A percentile compares a stretch with the other conserved stretches of the same genome.
Conservation (phyloP, 1,140 invertebrate species). For the Pseudomyrmex flavicornis region DNA sequence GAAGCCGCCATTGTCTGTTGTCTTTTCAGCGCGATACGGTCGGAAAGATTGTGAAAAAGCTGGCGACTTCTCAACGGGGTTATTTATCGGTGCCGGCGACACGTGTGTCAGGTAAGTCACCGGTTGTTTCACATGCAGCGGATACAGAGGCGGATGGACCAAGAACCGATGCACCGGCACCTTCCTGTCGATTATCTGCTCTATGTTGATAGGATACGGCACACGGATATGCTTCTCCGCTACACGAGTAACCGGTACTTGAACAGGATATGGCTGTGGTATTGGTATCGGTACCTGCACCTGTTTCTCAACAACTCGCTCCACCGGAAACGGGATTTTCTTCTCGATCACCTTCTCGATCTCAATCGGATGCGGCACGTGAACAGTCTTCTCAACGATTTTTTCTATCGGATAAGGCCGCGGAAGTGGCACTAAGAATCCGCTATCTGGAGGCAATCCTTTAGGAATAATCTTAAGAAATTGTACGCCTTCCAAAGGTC, state of each 20-base stretch:
- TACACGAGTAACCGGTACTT: slow-evolving; percentile 70
- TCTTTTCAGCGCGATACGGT: slow-evolving; percentile 77
- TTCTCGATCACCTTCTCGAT: slow-evolving; percentile 85
- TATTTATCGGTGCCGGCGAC: slow-evolving; percentile 81
- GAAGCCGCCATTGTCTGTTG: neutral
- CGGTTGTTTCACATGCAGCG: slow-evolving; percentile 78
- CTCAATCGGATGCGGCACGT: slow-evolving; percentile 82
- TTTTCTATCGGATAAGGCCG: slow-evolving; percentile 64
- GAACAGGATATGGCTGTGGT: slow-evolving; percentile 73
- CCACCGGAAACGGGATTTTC: slow-evolving; percentile 71
- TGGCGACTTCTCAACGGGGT: slow-evolving; percentile 85
- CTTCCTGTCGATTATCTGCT: slow-evolving; percentile 79
- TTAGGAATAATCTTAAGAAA: slow-evolving; percentile 33
- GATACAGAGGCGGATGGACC: slow-evolving; percentile 81
- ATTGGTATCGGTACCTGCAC: slow-evolving; percentile 72
- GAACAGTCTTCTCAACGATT: slow-evolving; percentile 63
- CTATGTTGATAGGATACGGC: slow-evolving; percentile 83
- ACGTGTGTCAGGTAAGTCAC: slow-evolving; percentile 13
- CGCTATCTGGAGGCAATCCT: slow-evolving; percentile 2
- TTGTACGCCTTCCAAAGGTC: slow-evolving; percentile 15
- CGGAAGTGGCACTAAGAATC: slow-evolving; percentile 48
- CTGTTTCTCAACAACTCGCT: slow-evolving; percentile 76
- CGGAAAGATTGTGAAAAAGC: slow-evolving; percentile 78
- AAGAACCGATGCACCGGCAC: slow-evolving; percentile 38
- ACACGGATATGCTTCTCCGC: slow-evolving; percentile 86